Base-by-base conservation (phyloP, 1,140 invertebrate genomes). In the Ostrea denselamellosa region DNA sequence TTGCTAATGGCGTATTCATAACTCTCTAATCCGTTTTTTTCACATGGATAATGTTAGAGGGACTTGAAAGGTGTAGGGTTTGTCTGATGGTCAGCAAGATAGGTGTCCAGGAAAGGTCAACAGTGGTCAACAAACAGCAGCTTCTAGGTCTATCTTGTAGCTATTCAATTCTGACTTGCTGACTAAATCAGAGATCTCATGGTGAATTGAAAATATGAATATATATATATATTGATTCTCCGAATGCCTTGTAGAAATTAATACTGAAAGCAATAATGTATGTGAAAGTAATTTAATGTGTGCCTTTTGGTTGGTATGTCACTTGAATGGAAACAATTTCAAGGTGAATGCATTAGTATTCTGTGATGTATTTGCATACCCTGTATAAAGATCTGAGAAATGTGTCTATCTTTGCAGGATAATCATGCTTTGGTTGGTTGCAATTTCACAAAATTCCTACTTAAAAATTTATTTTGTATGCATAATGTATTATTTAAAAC, bases 381-480 rank as follows among this genome's bases (percentile, higher is more conserved):
- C 28, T 77, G 25, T 28, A 77, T 77, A 25, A 77, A 77, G 68
- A 14, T 28, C 68, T 25, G 65, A 71, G 65, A 25, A 71, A 71
- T 71, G 65, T 8, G 3, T 28, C 22, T 14, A 9, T 34, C 25
- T 34, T 77, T 77, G 14, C 7, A 77, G 25, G 68, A 0, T 77
- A 77, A 77, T 77, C 28, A 28, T 77, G 25, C 68, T 77, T 22
- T 77, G 68, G 68, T 77, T 77, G 68, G 68, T 9, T 77, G 68
- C 68, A 28, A 14, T 25, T 28, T 28, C 17, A 77, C 68, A 77
- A 25, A 44, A 77, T 77, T 77, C 68, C 68, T 28, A 17, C 68
- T 77, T 22, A 34, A 77, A 28, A 34, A 77, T 77, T 77, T 12
- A 77, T 77, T 77, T 77, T 77, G 28, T 77, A 77, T 77, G 68